A percentile compares a stretch with the other conserved stretches of the same genome.
Conservation (phyloP, 2,888 invertebrate genomes). For the Mechanitis mazaeus region DNA sequence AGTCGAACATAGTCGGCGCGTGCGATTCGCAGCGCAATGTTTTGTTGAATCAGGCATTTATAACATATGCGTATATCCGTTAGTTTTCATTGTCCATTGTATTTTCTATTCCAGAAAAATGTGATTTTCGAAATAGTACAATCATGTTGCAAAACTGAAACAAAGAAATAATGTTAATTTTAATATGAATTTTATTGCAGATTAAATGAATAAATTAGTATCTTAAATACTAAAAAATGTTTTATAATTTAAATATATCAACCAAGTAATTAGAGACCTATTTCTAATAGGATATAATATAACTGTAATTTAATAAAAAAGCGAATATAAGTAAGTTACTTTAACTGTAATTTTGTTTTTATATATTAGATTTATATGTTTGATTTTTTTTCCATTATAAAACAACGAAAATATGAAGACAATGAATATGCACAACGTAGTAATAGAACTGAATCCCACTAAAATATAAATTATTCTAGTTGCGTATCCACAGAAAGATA, state of each 20-base stretch:
- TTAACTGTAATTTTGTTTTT: too few relatives aligned
- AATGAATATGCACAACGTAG: too few relatives aligned
- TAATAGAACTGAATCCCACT: not conserved
- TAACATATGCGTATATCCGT: slow-evolving; percentile 37
- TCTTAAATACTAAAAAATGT: too few relatives aligned
- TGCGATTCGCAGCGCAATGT: slow-evolving; percentile 61
- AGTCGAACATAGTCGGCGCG: slow-evolving; percentile 79
- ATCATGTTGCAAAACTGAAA: not conserved
- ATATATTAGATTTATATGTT: too few relatives aligned
- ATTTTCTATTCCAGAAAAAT: slow-evolving; percentile 33
- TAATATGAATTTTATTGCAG: slow-evolving; percentile 1
- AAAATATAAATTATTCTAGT: slow-evolving; percentile 34
- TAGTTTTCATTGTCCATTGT: slow-evolving; percentile 10
- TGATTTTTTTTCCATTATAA: too few relatives aligned
- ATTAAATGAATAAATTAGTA: too few relatives aligned
- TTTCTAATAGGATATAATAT: too few relatives aligned
- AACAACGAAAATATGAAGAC: too few relatives aligned
- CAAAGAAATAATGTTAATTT: slow-evolving; percentile 4
- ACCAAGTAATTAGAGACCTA: too few relatives aligned
- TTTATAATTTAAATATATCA: too few relatives aligned
- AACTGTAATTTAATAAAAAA: too few relatives aligned
- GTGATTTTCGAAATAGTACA: slow-evolving; percentile 5
- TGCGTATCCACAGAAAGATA: slow-evolving; percentile 31
- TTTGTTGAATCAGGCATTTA: slow-evolving; percentile 72
- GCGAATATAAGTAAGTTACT: too few relatives aligned